These are phyloP conservation scores for Apus apus DNA, from an alignment of 2,113 vertebrate species.

Conservation along the genomic window DNA sequence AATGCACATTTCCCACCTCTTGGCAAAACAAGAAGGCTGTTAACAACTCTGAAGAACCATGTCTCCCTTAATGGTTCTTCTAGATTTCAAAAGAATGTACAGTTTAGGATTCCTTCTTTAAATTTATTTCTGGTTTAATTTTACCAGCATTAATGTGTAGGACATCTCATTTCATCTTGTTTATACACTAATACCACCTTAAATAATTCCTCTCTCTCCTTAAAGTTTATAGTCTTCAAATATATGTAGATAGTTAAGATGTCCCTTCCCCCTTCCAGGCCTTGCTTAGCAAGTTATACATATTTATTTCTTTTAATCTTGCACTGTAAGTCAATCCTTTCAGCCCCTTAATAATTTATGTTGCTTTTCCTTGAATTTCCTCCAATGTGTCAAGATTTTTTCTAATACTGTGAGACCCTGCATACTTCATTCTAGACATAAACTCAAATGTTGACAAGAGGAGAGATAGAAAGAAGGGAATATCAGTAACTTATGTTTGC, in stretches of 20 bases:
- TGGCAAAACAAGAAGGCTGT: neutral
- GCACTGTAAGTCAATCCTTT: conserved; percentile 47
- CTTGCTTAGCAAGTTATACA: conserved; percentile 59
- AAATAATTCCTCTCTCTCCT: conserved; percentile 24
- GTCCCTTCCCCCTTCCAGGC: neutral
- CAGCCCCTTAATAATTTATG: conserved; percentile 66
- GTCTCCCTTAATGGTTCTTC: neutral
- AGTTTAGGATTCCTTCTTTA: neutral
- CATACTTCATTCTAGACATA: conserved; percentile 31
- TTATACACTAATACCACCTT: neutral
- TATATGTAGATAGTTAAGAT: conserved; percentile 13
- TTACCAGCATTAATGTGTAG: neutral
- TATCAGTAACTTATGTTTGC: neutral
- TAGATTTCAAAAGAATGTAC: neutral
- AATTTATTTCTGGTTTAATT: neutral
- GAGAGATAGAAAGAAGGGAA: neutral
- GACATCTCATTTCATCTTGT: neutral
- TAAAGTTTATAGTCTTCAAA: conserved; percentile 37
- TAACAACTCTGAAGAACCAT: neutral
- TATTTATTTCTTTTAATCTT: conserved; percentile 75
- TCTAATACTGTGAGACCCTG: neutral
- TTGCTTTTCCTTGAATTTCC: conserved; percentile 61
- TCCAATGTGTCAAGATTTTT: conserved; percentile 40
- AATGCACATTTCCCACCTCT: neutral
- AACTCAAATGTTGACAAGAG: neutral